phyloP scores from a whole-genome alignment of 2,113 vertebrate genomes.

The Pelodiscus sinensis region DNA sequence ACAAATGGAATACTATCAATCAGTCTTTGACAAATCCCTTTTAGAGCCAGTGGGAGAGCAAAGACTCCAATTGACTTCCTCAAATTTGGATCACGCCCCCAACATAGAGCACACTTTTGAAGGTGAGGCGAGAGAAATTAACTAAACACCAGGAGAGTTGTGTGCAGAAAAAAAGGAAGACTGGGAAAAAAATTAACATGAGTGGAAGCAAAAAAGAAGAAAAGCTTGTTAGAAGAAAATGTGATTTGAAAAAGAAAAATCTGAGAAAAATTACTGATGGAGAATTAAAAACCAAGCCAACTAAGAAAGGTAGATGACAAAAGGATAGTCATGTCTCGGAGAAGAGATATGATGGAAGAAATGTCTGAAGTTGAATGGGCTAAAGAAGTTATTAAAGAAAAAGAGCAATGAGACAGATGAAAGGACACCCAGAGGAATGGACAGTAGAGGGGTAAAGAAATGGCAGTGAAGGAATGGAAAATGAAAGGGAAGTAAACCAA shows the following conservation, averaged over 20 bases:
- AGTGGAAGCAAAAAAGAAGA: rapidly evolving
- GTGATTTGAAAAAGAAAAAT: neutral
- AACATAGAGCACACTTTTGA: neutral
- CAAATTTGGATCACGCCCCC: neutral
- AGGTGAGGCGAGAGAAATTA: neutral
- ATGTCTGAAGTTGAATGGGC: neutral
- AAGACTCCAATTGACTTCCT: slow-evolving; percentile 18
- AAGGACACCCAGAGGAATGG: neutral
- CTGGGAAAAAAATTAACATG: neutral
- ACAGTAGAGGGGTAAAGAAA: neutral
- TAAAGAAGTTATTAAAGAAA: neutral
- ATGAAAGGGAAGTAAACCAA: neutral
- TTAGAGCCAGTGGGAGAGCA: neutral
- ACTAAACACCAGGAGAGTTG: neutral
- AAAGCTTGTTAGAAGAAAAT: neutral
- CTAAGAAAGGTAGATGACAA: neutral
- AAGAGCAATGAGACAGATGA: neutral
- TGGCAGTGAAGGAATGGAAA: neutral
- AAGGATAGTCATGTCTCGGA: neutral
- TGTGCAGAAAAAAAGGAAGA: neutral
- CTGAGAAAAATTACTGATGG: neutral
- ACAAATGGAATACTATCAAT: neutral
- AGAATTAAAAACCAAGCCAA: neutral
- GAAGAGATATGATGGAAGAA: neutral
- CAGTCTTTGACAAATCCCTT: slow-evolving; percentile 1